Conservation (phyloP, 2,113 vertebrate genomes). For the Psilopogon haemacephalus region DNA sequence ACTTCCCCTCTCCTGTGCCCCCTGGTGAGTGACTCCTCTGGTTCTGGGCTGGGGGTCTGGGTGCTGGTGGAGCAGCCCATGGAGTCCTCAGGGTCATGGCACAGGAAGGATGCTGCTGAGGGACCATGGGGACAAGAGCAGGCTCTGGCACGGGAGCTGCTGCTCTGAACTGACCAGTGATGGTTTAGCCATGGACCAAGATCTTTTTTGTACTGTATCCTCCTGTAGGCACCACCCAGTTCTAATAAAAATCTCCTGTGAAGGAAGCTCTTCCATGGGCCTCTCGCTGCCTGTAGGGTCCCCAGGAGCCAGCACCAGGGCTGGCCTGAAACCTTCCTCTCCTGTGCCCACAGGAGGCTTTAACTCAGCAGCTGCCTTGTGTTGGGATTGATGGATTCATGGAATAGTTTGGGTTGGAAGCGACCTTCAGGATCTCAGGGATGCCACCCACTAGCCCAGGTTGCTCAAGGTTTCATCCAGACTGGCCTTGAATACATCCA, state of each 20-base stretch:
- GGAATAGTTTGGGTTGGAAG: too few relatives aligned
- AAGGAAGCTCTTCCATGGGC: constrained; percentile 25
- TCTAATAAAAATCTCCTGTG: constrained; percentile 85
- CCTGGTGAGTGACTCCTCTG: constrained; percentile 39
- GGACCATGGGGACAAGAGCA: constrained; percentile 31
- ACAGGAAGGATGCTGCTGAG: constrained; percentile 40
- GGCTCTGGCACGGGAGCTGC: constrained; percentile 73
- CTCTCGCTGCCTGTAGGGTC: too few relatives aligned
- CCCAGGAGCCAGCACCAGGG: too few relatives aligned
- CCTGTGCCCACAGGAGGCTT: neutral
- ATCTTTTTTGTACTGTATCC: constrained; percentile 82
- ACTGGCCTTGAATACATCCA: too few relatives aligned
- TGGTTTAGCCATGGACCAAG: constrained; percentile 81
- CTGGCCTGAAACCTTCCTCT: neutral
- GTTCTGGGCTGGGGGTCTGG: constrained; percentile 70
- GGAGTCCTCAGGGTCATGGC: constrained; percentile 53
- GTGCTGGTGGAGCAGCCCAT: constrained; percentile 43
- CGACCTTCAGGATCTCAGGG: too few relatives aligned
- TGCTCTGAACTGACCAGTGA: constrained; percentile 74
- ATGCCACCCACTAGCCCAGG: too few relatives aligned
- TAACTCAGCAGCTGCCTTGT: neutral
- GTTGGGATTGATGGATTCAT: too few relatives aligned
- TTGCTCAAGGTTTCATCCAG: too few relatives aligned
- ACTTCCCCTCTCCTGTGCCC: neutral
- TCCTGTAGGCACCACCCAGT: constrained; percentile 75